A percentile compares a stretch with the other conserved stretches of the same genome.
These are phyloP conservation scores for Tribolium freemani DNA, from an alignment of 2,888 invertebrate species.

Conservation along the genomic window DNA sequence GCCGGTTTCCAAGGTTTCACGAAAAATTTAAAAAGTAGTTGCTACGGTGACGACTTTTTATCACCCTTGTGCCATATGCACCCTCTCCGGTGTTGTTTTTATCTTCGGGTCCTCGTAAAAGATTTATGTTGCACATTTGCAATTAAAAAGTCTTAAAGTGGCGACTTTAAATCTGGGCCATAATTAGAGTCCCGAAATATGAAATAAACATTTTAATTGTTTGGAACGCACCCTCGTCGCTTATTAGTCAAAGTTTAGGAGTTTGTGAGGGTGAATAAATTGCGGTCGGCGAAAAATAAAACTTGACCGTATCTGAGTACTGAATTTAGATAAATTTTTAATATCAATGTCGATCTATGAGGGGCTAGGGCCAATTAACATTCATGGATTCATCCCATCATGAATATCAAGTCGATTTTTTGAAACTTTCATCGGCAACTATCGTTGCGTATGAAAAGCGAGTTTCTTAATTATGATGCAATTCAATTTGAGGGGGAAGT, in stretches of 20 bases:
- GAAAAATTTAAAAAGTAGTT: not conserved
- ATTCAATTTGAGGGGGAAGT: not conserved
- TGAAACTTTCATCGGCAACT: constrained; percentile 15
- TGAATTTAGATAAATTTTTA: not conserved
- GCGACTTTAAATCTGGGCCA: not conserved
- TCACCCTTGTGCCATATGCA: not conserved
- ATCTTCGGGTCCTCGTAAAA: not conserved
- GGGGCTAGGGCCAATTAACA: constrained; percentile 26
- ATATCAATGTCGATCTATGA: constrained; percentile 17
- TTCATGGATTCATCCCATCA: constrained; percentile 30
- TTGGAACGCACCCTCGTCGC: not conserved
- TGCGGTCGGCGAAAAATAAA: not conserved
- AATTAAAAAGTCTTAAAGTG: not conserved
- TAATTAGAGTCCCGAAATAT: not conserved
- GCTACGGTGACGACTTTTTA: not conserved
- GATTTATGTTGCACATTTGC: not conserved
- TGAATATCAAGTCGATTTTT: constrained; percentile 30
- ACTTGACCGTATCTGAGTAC: not conserved
- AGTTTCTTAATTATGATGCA: not conserved
- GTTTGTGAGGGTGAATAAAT: not conserved
- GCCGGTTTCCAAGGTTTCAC: not conserved
- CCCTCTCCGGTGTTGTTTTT: not conserved
- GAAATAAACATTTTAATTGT: not conserved
- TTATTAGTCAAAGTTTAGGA: not conserved
- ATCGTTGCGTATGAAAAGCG: not conserved